Evolutionary conservation across 2,797 vertebrate species (phyloP).

Genomic region (Centroberyx gerrardi): DNA sequence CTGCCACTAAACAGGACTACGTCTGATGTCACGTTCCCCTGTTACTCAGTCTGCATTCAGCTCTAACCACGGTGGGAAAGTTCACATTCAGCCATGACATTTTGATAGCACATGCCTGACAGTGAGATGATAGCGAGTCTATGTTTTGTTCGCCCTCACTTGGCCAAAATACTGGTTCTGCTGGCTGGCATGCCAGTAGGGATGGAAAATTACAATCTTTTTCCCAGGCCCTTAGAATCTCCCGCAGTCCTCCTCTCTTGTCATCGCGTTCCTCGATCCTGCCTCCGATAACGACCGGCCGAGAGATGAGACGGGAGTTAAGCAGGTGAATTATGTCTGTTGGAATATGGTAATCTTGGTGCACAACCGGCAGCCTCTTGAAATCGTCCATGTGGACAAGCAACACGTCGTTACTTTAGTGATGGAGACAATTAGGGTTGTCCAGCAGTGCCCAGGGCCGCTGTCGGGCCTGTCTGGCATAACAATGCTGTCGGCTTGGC

Average conservation of each 20-base stretch:
- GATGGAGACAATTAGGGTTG: slow-evolving; percentile 77
- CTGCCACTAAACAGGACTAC: neutral
- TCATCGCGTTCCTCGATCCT: slow-evolving; percentile 47
- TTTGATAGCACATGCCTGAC: slow-evolving; percentile 67
- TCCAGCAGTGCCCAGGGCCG: slow-evolving; percentile 68
- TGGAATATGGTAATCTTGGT: slow-evolving; percentile 41
- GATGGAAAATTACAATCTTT: slow-evolving; percentile 63
- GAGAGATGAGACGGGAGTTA: slow-evolving; percentile 39
- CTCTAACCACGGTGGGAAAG: slow-evolving; percentile 50
- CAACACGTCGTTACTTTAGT: slow-evolving; percentile 62
- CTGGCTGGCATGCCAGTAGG: slow-evolving; percentile 44
- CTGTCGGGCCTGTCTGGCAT: slow-evolving; percentile 69
- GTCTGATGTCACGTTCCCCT: slow-evolving; percentile 28
- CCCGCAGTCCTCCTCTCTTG: slow-evolving; percentile 32
- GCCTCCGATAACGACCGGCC: slow-evolving; percentile 52
- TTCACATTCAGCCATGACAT: slow-evolving; percentile 73
- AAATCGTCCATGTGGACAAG: slow-evolving; percentile 41
- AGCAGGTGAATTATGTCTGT: slow-evolving; percentile 56
- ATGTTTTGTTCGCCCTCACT: slow-evolving; percentile 59
- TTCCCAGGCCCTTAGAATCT: slow-evolving; percentile 44
- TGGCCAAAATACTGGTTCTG: slow-evolving; percentile 57
- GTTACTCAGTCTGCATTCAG: slow-evolving; percentile 31
- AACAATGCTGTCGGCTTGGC: slow-evolving; percentile 59
- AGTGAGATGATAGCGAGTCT: slow-evolving; percentile 51
- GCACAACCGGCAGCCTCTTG: slow-evolving; percentile 27